A percentile compares a stretch with the other conserved stretches of the same genome.
Evolutionary conservation across 2,888 invertebrate genomes (phyloP).

Genomic region (Macrophya annulata): DNA sequence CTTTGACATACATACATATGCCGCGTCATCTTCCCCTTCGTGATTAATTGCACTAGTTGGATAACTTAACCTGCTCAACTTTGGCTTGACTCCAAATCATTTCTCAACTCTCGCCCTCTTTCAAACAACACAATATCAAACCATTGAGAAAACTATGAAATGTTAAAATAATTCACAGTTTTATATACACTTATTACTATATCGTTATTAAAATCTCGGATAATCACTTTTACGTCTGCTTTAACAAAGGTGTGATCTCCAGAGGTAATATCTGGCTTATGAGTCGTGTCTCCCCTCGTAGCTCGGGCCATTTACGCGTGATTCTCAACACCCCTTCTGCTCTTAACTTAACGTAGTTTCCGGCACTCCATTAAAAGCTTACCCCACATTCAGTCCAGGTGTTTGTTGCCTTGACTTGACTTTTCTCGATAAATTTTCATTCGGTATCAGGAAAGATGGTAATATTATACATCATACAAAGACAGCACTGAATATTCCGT

Average conservation of each 20-base stretch:
- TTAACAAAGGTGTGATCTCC: conserved; percentile 58
- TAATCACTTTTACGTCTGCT: not conserved
- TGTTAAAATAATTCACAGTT: not conserved
- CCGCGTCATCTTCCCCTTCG: not conserved
- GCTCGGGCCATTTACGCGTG: conserved; percentile 73
- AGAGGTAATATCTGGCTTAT: conserved; percentile 78
- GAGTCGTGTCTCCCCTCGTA: conserved; percentile 73
- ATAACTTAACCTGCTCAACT: conserved; percentile 38
- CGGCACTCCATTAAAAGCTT: conserved; percentile 78
- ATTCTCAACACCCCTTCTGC: conserved; percentile 69
- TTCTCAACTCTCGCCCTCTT: not conserved
- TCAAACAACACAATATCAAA: conserved; percentile 7
- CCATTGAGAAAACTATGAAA: no score
- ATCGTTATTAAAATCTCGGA: not conserved
- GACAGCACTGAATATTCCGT: not conserved
- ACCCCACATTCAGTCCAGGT: conserved; percentile 69
- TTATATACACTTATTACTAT: not conserved
- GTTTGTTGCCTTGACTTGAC: conserved; percentile 68
- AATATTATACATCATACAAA: not conserved
- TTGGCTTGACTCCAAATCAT: conserved; percentile 28
- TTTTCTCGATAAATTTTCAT: not conserved
- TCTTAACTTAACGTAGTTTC: conserved; percentile 75
- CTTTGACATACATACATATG: not conserved
- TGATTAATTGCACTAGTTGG: conserved; percentile 12
- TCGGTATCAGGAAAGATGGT: not conserved